phyloP scores from a whole-genome alignment of 2,888 invertebrate genomes.

The Eudemis profundana region DNA sequence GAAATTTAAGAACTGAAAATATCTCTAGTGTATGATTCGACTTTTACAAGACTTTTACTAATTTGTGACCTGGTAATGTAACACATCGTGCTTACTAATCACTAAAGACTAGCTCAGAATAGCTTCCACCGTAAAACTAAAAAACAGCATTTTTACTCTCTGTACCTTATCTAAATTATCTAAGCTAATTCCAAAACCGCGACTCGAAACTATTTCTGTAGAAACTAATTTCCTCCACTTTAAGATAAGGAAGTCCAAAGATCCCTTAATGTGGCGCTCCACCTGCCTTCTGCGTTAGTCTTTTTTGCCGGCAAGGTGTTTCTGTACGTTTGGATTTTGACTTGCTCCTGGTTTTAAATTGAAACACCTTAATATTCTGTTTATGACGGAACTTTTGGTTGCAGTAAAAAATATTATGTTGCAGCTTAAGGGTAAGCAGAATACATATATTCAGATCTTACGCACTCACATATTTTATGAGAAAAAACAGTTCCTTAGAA shows the following conservation, averaged over 20 bases:
- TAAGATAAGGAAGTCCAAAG: slow-evolving; percentile 34
- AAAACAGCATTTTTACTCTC: too few species aligned
- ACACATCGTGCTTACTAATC: too few species aligned
- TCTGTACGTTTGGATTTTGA: slow-evolving; percentile 61
- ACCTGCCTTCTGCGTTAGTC: slow-evolving; percentile 72
- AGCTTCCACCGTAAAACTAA: too few species aligned
- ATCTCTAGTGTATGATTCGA: too few species aligned
- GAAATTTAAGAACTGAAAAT: too few species aligned
- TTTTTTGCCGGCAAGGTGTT: slow-evolving; percentile 74
- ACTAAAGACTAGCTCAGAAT: too few species aligned
- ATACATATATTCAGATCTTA: too few species aligned
- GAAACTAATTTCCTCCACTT: slow-evolving; percentile 27
- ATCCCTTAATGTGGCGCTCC: slow-evolving; percentile 49
- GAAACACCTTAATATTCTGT: slow-evolving; percentile 35
- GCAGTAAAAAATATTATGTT: neutral
- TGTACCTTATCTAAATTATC: neutral
- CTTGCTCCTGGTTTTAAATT: slow-evolving; percentile 48
- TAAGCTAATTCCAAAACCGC: neutral
- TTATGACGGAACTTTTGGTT: slow-evolving; percentile 27
- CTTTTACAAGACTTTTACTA: too few species aligned
- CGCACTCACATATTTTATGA: too few species aligned
- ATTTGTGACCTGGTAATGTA: too few species aligned
- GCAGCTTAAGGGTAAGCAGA: neutral
- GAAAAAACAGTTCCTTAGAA: neutral
- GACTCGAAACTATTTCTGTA: slow-evolving; percentile 20